phyloP scores from a whole-genome alignment of 1,140 invertebrate species.

The Probaryconus sp. region DNA sequence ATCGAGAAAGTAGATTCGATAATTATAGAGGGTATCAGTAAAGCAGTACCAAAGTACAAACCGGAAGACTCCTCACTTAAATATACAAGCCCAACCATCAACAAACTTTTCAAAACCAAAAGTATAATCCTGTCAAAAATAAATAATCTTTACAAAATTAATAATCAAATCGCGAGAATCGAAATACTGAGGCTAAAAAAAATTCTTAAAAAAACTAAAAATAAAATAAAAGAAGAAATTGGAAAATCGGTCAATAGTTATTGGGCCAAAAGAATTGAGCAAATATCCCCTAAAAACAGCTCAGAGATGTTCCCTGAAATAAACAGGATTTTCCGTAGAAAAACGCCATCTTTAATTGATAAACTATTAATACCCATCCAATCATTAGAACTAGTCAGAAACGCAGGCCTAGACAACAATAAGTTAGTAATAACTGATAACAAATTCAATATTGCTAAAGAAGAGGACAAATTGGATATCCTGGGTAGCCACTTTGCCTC shows the following conservation, averaged over 20 bases:
- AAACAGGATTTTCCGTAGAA: constrained; percentile 28
- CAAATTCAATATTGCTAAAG: constrained; percentile 8
- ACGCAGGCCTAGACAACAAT: neutral
- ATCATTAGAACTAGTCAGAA: neutral
- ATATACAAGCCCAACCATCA: constrained; percentile 11
- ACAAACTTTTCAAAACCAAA: no score
- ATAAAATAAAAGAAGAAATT: no score
- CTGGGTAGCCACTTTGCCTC: neutral
- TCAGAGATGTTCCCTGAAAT: constrained; percentile 43
- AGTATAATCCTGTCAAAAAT: no score
- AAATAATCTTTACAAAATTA: no score
- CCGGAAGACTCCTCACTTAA: neutral
- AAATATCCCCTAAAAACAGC: constrained; percentile 32
- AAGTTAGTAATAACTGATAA: neutral
- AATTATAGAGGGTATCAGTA: constrained; percentile 17
- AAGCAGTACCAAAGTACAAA: constrained; percentile 24
- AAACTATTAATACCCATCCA: constrained; percentile 2
- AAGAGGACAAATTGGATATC: constrained; percentile 5
- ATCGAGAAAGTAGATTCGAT: neutral
- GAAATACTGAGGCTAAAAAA: no score
- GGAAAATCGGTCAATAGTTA: constrained; percentile 10
- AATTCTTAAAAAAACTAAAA: no score
- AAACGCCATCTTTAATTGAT: neutral
- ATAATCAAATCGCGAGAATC: no score
- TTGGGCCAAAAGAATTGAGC: constrained; percentile 27